phyloP scores from a whole-genome alignment of 2,113 vertebrate species.

The Pelusios castaneus region DNA sequence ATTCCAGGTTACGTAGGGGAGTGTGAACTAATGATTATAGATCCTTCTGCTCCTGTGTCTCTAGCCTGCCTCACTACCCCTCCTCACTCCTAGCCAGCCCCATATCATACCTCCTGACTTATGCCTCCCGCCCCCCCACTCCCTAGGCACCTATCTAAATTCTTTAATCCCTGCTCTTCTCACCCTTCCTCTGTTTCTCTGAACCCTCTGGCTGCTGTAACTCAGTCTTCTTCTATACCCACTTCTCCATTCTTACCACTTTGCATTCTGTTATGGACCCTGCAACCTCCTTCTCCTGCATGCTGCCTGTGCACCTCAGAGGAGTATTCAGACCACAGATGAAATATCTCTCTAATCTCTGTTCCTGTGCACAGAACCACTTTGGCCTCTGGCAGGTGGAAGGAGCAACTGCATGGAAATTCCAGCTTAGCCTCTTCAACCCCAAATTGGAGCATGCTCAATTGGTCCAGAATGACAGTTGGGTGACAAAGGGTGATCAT shows the following conservation, averaged over 20 bases:
- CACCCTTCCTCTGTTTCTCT: background rate
- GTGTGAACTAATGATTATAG: background rate
- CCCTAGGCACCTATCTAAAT: background rate
- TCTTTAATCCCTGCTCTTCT: background rate
- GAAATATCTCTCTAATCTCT: background rate
- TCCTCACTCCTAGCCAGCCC: background rate
- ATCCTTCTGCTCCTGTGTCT: background rate
- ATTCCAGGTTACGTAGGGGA: background rate
- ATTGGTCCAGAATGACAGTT: background rate
- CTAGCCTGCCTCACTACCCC: background rate
- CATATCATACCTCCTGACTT: background rate
- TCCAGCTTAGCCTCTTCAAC: background rate
- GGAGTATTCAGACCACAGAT: background rate
- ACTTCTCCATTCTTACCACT: background rate
- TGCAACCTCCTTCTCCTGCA: background rate
- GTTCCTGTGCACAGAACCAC: background rate
- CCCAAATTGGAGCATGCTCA: background rate
- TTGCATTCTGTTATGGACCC: background rate
- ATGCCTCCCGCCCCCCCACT: background rate
- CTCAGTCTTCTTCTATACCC: background rate
- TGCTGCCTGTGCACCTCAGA: background rate
- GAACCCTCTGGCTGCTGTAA: background rate
- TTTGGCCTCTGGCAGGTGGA: background rate
- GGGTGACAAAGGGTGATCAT: background rate
- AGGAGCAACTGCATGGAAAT: background rate